Base-by-base conservation (phyloP, 2,888 invertebrate genomes). In the Acronicta leporina region DNA sequence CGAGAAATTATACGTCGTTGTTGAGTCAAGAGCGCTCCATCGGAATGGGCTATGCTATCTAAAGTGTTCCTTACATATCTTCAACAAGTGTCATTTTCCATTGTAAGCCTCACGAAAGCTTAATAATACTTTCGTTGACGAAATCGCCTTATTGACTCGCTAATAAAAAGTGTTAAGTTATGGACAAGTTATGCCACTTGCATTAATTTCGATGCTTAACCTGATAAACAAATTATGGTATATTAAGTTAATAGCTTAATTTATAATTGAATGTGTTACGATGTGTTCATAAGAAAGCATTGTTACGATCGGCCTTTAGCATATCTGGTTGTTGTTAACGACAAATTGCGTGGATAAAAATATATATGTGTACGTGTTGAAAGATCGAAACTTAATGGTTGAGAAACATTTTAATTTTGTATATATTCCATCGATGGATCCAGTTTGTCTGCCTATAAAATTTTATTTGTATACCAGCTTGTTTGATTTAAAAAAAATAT, bases 221-320 rank as follows among this genome's bases (percentile, higher is more conserved):
- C 92, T 89, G 94, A 94, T 94, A 94, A 94, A 94, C 94, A 94
- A 94, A 94, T 94, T 94, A 94, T 92, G 83, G 90, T 90, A 86
- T 92, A 93, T 94, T 92, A 94, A 92, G 86, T 94, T 94, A 91
- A 94, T 94, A 92, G 93, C 94, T 94, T 93, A 92, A 94, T 94
- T 93, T 94, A 93, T 94, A 93, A 93, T 93, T 94, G 92, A 91
- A 92, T 87, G 83, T 90, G 86, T 91, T 89, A 89, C 87, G 89
- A 87, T 87, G 86, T 87, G 87, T 88, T 89, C 88, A 89, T 90
- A 90, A 91, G 89, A 88, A 87, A 77, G 89, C 84, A 89, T 91
- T 92, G 92, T 92, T 92, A 90, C 86, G 88, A 87, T 81, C 85
- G 66, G 69, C 77, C 80, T 90, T 91, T 87, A 83, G 84, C 83